A percentile compares a stretch with the other conserved stretches of the same genome.
phyloP scores from a whole-genome alignment of 2,113 vertebrate species.

The Rhinolophus sinicus region DNA sequence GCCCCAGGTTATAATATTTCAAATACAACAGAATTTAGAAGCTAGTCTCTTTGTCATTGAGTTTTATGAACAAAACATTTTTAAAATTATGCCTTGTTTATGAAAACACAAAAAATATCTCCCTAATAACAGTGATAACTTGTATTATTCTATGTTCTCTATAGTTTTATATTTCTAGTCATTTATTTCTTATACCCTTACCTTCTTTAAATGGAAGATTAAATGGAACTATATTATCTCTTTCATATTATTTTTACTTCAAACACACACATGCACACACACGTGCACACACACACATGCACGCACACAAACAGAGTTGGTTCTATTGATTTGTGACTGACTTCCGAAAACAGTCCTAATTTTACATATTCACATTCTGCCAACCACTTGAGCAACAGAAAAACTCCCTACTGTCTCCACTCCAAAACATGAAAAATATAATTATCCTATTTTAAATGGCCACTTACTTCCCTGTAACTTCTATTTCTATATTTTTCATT shows the following conservation, averaged over 20 bases:
- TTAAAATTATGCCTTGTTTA: not conserved
- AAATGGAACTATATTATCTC: not conserved
- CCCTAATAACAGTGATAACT: not conserved
- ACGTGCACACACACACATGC: not conserved
- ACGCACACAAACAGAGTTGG: not conserved
- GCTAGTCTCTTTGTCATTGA: not conserved
- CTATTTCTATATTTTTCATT: conserved; percentile 2
- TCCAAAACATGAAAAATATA: not conserved
- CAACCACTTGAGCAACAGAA: not conserved
- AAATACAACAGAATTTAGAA: conserved; percentile 22
- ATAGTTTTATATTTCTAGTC: not conserved
- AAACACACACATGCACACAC: not conserved
- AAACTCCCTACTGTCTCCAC: not conserved
- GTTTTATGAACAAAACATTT: not conserved
- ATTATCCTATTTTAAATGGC: not conserved
- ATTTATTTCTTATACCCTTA: not conserved
- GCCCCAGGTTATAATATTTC: conserved; percentile 63
- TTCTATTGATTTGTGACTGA: not conserved
- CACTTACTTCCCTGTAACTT: not conserved
- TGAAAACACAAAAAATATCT: conserved; percentile 39
- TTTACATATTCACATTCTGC: not conserved
- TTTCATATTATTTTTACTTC: not conserved
- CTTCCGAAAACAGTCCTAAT: conserved; percentile 22
- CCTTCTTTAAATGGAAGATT: not conserved
- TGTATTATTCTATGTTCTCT: not conserved